Conservation (phyloP, 2,113 vertebrate species). For the Elachura formosa region DNA sequence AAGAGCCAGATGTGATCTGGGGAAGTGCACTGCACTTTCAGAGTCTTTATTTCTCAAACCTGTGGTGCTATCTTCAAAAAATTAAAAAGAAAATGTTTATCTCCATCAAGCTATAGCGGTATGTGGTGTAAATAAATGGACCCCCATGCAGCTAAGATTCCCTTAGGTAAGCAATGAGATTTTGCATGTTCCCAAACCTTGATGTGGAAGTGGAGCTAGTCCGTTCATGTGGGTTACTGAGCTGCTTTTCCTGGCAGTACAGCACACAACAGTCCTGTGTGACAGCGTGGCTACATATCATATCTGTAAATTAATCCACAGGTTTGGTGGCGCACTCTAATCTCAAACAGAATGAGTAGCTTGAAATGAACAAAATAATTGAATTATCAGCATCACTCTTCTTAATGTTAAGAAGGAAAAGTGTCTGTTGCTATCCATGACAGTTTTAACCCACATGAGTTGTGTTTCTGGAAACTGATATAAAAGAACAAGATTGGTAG, state of each 20-base stretch:
- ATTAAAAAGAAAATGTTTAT: background rate
- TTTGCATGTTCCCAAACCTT: background rate
- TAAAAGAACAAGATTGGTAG: background rate
- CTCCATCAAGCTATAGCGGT: fast-evolving
- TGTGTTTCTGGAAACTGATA: background rate
- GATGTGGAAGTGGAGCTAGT: background rate
- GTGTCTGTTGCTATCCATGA: background rate
- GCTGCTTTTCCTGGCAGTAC: background rate
- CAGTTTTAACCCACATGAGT: background rate
- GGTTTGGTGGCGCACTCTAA: background rate
- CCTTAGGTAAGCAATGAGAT: background rate
- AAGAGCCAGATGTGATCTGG: background rate
- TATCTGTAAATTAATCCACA: background rate
- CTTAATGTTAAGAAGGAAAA: background rate
- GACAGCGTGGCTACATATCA: background rate
- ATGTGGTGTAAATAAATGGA: background rate
- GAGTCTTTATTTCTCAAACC: background rate
- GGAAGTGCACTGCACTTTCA: background rate
- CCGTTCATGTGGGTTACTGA: background rate
- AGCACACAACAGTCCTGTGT: background rate
- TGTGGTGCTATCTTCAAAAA: background rate
- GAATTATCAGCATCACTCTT: background rate
- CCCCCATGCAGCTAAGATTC: background rate
- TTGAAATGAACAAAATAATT: background rate
- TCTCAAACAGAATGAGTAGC: background rate